phyloP scores from a whole-genome alignment of 1,140 invertebrate species.

The Hycleus phaleratus region DNA sequence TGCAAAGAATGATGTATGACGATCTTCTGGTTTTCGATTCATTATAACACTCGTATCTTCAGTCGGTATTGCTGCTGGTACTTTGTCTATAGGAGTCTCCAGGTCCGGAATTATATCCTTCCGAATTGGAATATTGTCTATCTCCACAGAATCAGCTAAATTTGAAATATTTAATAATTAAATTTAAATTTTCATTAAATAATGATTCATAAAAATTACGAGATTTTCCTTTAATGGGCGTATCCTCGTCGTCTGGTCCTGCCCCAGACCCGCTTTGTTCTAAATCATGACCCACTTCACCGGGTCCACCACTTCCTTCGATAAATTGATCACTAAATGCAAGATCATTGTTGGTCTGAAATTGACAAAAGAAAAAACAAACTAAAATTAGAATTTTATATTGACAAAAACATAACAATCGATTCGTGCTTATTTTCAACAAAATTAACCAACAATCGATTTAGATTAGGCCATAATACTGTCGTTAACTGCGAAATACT shows the following conservation, averaged over 20 bases:
- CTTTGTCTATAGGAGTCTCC: background rate
- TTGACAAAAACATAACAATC: too few relatives aligned
- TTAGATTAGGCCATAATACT: too few relatives aligned
- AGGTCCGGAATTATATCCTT: too few relatives aligned
- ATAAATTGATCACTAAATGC: conserved; percentile 39
- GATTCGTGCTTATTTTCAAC: too few relatives aligned
- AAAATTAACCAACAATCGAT: too few relatives aligned
- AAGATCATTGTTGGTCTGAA: conserved; percentile 11
- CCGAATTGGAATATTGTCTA: too few relatives aligned
- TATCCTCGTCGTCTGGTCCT: conserved; percentile 57
- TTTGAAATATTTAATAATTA: background rate
- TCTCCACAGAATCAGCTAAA: too few relatives aligned
- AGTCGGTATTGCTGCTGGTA: background rate
- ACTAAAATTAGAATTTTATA: too few relatives aligned
- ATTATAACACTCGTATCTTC: conserved; percentile 51
- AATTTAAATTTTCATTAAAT: background rate
- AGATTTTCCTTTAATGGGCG: conserved; percentile 13
- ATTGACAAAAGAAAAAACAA: background rate
- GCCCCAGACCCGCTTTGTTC: conserved; percentile 63
- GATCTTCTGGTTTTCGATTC: conserved; percentile 70
- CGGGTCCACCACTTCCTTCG: conserved; percentile 45
- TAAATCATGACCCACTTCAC: conserved; percentile 50
- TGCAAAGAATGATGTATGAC: conserved; percentile 83
- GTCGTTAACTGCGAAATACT: too few relatives aligned
- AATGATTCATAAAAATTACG: conserved; percentile 1